These are phyloP conservation scores for Elephantulus edwardii DNA, from an alignment of 2,113 vertebrate species.

Conservation along the genomic window DNA sequence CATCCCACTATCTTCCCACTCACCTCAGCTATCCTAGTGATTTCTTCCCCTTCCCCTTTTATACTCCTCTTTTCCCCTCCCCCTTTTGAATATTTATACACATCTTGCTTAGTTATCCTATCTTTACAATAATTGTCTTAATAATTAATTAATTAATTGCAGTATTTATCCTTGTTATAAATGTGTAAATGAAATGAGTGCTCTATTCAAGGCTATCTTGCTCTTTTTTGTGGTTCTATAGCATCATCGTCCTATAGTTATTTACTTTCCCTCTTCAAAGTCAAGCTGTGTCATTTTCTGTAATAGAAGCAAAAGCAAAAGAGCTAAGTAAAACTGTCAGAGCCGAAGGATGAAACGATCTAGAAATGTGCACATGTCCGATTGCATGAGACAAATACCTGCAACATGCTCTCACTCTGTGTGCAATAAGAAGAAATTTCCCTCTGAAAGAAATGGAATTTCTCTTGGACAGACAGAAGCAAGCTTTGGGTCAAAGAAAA, in stretches of 20 bases:
- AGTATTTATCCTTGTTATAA: neutral
- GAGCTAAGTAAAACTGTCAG: neutral
- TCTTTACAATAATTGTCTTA: no score
- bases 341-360: neutral
- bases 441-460: constrained; percentile 19
- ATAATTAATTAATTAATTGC: no score
- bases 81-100: no score
- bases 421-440: neutral
- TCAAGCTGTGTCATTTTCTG: neutral
- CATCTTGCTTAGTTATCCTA: no score
- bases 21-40: no score
- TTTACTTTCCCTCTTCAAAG: neutral
- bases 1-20: no score
- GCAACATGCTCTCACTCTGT: neutral
- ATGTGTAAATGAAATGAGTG: neutral
- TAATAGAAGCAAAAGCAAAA: neutral
- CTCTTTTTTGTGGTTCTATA: neutral
- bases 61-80: no score
- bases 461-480: neutral
- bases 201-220: neutral
- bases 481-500: neutral
- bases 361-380: neutral
- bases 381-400: neutral
- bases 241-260: neutral
- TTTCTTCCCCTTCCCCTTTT: no score